phyloP scores from a whole-genome alignment of 1,140 invertebrate species.

The Drosophila varians region DNA sequence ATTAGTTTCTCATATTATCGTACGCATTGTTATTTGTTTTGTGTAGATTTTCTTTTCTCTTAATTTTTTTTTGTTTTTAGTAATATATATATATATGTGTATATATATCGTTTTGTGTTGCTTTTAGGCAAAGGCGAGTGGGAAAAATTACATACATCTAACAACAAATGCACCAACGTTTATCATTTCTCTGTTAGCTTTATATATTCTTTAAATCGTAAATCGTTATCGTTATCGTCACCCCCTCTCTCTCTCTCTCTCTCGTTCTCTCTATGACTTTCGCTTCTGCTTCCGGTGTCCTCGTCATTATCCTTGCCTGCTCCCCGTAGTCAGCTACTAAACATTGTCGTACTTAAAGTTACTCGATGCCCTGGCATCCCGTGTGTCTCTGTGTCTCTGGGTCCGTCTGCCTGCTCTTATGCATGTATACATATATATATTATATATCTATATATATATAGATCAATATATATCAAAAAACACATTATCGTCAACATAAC shows the following conservation, averaged over 20 bases:
- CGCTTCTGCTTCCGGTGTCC: slow-evolving; percentile 14
- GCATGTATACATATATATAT: slow-evolving; percentile 33
- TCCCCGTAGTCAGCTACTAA: slow-evolving; percentile 53
- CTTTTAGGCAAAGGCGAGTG: slow-evolving; percentile 77
- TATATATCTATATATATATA: slow-evolving; percentile 46
- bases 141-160: slow-evolving; percentile 79
- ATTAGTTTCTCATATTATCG: slow-evolving; percentile 26
- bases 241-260: slow-evolving; percentile 6
- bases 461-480: slow-evolving; percentile 60
- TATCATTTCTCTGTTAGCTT: slow-evolving; percentile 24
- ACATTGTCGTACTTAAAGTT: slow-evolving; percentile 59
- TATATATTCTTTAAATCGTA: slow-evolving; percentile 36
- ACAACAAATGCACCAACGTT: slow-evolving; percentile 79
- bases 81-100: too few species aligned
- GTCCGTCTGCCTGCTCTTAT: not conserved
- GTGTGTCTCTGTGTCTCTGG: slow-evolving; percentile 10
- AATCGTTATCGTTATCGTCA: slow-evolving; percentile 46
- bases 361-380: slow-evolving; percentile 23
- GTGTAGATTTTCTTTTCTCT: too few species aligned
- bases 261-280: slow-evolving; percentile 12
- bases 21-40: slow-evolving; percentile 23
- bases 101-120: slow-evolving; percentile 48
- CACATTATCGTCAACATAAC: slow-evolving; percentile 76
- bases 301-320: slow-evolving; percentile 18
- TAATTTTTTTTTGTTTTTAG: slow-evolving; percentile 23